Percentiles rank a stretch among this genome's conserved stretches.
Evolutionary conservation across 1,140 invertebrate genomes (phyloP).

Genomic region (Pantala flavescens): DNA sequence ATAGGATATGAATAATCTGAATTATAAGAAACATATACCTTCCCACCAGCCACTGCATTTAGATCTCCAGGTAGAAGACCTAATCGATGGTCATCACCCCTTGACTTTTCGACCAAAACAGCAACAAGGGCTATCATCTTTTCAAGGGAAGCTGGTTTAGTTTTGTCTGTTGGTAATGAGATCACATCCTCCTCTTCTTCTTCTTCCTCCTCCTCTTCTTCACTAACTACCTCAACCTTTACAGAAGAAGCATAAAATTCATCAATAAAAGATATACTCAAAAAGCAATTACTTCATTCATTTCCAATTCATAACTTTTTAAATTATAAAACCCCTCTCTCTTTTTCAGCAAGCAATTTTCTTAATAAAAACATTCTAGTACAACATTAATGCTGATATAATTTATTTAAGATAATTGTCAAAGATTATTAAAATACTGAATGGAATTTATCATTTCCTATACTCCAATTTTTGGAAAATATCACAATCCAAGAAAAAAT

Average conservation of each 20-base stretch:
- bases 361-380: no score
- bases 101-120: constrained; percentile 74
- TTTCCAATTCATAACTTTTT: constrained; percentile 18
- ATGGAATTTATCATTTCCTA: no score
- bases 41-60: constrained; percentile 71
- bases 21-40: no score
- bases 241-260: neutral
- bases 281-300: constrained; percentile 14
- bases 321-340: no score
- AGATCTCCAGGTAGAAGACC: constrained; percentile 69
- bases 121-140: constrained; percentile 91
- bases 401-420: no score
- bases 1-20: no score
- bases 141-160: constrained; percentile 80
- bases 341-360: no score
- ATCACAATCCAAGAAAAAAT: no score
- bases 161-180: constrained; percentile 54
- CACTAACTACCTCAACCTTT: constrained; percentile 48
- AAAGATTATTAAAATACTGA: no score
- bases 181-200: constrained; percentile 64
- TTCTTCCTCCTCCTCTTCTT: constrained; percentile 60
- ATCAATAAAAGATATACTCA: no score
- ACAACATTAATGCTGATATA: no score
- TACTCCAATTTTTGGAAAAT: no score
- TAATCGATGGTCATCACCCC: constrained; percentile 61